Percentiles rank a stretch among this genome's conserved stretches.
Evolutionary conservation across 2,888 invertebrate genomes (phyloP).

Genomic region (Eustalomyia histrio): DNA sequence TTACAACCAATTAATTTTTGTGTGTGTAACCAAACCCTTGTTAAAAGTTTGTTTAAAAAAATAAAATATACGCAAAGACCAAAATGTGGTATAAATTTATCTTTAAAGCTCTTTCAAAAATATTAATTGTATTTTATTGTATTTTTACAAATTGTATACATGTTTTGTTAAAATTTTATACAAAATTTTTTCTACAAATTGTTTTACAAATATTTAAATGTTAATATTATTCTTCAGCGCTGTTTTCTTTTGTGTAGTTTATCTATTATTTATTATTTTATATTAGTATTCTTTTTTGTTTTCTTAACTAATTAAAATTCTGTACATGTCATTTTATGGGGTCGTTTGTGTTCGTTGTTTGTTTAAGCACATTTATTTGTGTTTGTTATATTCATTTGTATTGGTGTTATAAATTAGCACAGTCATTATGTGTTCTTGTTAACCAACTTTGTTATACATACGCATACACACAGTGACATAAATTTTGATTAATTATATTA

Average conservation of each 20-base stretch:
- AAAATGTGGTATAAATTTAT: neutral
- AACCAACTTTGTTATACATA: neutral
- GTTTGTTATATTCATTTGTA: neutral
- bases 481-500: conserved; percentile 11
- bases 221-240: neutral
- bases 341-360: neutral
- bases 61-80: neutral
- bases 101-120: neutral
- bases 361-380: neutral
- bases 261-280: neutral
- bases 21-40: neutral
- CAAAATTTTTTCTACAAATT: no score
- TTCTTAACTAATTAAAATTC: conserved; percentile 48
- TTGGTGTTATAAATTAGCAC: conserved; percentile 13
- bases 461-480: neutral
- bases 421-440: conserved; percentile 26
- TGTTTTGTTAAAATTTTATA: conserved; percentile 4
- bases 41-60: neutral
- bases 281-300: neutral
- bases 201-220: conserved; percentile 22
- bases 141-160: neutral
- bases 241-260: neutral
- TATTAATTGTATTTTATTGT: neutral
- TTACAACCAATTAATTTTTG: neutral
- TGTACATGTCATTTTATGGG: conserved; percentile 2